Base-by-base conservation (phyloP, 2,797 vertebrate genomes). In the Cercopithecus diana region DNA sequence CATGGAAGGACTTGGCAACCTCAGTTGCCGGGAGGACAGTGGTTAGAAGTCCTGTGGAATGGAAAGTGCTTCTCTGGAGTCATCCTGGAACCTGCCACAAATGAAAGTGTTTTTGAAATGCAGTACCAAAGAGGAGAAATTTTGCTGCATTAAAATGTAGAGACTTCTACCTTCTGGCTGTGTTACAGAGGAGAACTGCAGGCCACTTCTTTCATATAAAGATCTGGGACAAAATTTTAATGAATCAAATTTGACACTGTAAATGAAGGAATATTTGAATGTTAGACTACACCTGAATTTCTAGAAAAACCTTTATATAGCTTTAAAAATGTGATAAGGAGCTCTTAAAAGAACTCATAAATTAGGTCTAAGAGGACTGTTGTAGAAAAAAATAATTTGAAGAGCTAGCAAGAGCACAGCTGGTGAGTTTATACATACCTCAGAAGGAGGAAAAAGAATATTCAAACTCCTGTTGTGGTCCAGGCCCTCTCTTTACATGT, bases 171-270 rank as follows among this genome's bases (percentile, higher is more conserved):
- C 90, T 96, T 92, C 70, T 84, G n/a, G 14, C 57, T 94, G 0
- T 86, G 30, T 95, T 89, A 72, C 3, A 81, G 79, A 39, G 86
- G 85, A 93, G 39, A 95, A 88, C 57, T 48, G 2, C 36, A 96
- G 48, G 33, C 85, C 4, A 58, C 0, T 93, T 96, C 12, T 58
- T 93, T 93, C 8, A 58, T 61, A 9, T 28, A 96, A 43, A 77
- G 20, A 73, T 87, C 26, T 36, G 72, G 79, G 85, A 84, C 5
- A 58, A 50, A 94, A 90, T 95, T 81, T 82, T 20, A 92, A 13
- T 83, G 45, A 92, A 43, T 86, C 33, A 88, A 57, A 80, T 88
- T 93, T 50, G 87, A 55, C 4, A 55, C 22, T 41, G 10, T 91
- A 82, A 92, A 67, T 92, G 75, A 85, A 95, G 45, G 39, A 86